These are phyloP conservation scores for Mesoligia furuncula DNA, from an alignment of 2,888 invertebrate genomes.

Conservation along the genomic window DNA sequence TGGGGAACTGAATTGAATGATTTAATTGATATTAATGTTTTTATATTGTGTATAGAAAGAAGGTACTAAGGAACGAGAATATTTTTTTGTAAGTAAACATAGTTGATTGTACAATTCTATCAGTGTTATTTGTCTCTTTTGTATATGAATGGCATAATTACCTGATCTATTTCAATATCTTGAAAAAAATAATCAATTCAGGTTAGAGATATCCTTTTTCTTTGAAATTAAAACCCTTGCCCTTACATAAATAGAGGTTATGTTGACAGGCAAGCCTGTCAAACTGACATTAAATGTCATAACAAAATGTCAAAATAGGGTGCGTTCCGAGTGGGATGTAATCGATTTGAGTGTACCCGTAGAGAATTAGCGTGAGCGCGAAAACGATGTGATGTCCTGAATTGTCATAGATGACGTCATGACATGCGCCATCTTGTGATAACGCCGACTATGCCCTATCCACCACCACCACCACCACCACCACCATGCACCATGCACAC, in stretches of 20 bases:
- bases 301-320: neutral
- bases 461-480: no score
- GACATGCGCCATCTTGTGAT: no score
- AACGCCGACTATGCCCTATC: no score
- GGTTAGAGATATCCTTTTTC: neutral
- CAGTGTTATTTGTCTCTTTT: neutral
- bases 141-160: slow-evolving; percentile 6
- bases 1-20: neutral
- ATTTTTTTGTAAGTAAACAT: neutral
- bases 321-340: no score
- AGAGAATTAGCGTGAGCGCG: no score
- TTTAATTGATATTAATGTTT: slow-evolving; percentile 4
- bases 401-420: no score
- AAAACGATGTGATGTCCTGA: no score
- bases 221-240: neutral
- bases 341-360: no score
- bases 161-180: slow-evolving; percentile 30
- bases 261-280: slow-evolving; percentile 11
- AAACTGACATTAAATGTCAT: neutral
- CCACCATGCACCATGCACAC: no score
- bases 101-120: neutral
- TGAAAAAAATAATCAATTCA: neutral
- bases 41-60: neutral
- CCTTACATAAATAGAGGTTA: slow-evolving; percentile 9
- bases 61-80: no score